Evolutionary conservation across 2,888 invertebrate species (phyloP), one percentile per base, ranked within the genome.

Genomic region (Brachyptera risi): DNA sequence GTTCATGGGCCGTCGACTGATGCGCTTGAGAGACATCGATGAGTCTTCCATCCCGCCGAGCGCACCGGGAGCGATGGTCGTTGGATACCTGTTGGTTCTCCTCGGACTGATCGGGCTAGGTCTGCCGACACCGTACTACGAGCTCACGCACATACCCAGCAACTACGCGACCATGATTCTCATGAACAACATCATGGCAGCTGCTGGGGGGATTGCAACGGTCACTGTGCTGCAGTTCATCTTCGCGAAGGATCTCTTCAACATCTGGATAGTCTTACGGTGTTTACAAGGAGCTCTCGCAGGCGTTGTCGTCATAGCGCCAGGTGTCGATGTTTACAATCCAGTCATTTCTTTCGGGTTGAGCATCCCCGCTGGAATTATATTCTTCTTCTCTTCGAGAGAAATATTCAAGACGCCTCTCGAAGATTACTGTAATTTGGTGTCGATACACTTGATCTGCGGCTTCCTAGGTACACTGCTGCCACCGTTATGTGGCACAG

Each of bases 351-450:
- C 71, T 13, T 63, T 73, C 15, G 66, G 60, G 1, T 38, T 70
- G 47, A 67, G 70, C 57, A 63, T 66, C 47, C 15, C 64, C 61
- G 64, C 64, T 63, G 68, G 71, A 58, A 27, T 73, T 37, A 56
- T 73, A 56, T 70, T 69, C 67, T 69, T 69, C 63, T 47, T 71
- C 60, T 40, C 69, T 23, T 66, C 70, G 54, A 61, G 69, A 58
- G 49, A 63, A 11, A 61, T 75, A 1, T 72, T 72, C 54, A 67
- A 66, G 59, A 73, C 72, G 38, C 68, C 72, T 0, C 58, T 75
- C 9, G 75, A 76, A 61, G 75, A 76, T 64, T 71, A 73, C 60
- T 74, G 74, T 63, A 75, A 75, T 56, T 63, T 74, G 7, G 61
- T 70, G 1, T 67, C 73, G 1, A 69, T 71, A 5, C 73, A 75